Evolutionary conservation across 2,113 vertebrate species (phyloP).

Genomic region (Cephalopterus ornatus): DNA sequence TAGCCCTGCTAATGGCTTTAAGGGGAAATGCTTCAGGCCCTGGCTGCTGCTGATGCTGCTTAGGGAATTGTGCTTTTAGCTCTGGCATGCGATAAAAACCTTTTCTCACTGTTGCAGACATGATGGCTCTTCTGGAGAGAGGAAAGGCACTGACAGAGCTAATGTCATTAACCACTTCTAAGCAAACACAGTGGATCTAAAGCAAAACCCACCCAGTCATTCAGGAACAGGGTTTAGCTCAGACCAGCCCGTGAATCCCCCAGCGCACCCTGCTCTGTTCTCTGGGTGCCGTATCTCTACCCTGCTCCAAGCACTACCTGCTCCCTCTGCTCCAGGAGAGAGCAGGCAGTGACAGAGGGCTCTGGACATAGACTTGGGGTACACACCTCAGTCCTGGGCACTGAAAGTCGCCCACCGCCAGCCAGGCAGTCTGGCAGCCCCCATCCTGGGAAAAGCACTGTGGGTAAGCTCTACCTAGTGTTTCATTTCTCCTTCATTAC

Average conservation of each 20-base stretch:
- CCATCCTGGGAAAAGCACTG: neutral
- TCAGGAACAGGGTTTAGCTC: neutral
- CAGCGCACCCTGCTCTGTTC: neutral
- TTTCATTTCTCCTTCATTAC: neutral
- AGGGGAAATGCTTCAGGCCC: neutral
- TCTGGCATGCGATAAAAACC: neutral
- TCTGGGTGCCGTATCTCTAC: rapidly evolving
- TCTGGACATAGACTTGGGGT: neutral
- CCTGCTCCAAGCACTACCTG: neutral
- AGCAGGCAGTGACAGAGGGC: neutral
- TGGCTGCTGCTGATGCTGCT: neutral
- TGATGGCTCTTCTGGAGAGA: neutral
- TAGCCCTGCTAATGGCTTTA: neutral
- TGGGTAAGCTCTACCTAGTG: neutral
- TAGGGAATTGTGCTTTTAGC: neutral
- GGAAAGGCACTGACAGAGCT: constrained; percentile 12
- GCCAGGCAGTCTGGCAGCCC: neutral
- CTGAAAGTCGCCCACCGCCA: rapidly evolving
- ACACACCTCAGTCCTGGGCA: neutral
- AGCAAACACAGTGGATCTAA: neutral
- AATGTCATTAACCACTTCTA: neutral
- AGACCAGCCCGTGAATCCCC: neutral
- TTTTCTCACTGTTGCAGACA: neutral
- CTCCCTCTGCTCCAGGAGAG: neutral
- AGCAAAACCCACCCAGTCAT: neutral